These are phyloP conservation scores for Cosmorhoe ocellata DNA, from an alignment of 2,888 invertebrate genomes.

Conservation along the genomic window DNA sequence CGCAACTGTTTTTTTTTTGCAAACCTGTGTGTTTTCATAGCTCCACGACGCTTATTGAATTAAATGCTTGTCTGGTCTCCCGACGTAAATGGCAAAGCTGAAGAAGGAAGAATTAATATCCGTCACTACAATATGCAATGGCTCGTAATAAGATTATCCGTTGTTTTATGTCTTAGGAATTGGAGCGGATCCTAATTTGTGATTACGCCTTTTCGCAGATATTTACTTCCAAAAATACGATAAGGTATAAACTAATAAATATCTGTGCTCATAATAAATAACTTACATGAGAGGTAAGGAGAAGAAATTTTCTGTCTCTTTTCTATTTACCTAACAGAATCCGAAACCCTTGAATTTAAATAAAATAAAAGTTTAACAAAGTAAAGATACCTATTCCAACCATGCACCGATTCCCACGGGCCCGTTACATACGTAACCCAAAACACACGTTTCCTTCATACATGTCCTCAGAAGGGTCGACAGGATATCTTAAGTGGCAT, in stretches of 20 bases:
- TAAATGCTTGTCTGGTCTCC: constrained; percentile 69
- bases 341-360: neutral
- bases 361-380: constrained; percentile 4
- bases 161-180: constrained; percentile 35
- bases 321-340: no score
- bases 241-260: neutral
- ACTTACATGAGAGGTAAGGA: no score
- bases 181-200: constrained; percentile 20
- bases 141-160: constrained; percentile 44
- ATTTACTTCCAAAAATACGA: neutral
- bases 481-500: constrained; percentile 74
- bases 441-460: constrained; percentile 50
- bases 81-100: constrained; percentile 63
- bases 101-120: constrained; percentile 68
- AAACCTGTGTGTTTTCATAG: constrained; percentile 36
- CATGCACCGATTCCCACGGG: constrained; percentile 49
- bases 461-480: constrained; percentile 50
- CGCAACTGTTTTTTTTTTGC: neutral
- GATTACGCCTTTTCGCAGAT: constrained; percentile 1
- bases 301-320: no score
- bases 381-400: constrained; percentile 6
- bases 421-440: constrained; percentile 35
- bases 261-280: no score
- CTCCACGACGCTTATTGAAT: constrained; percentile 64
- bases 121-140: constrained; percentile 66